Evolutionary conservation across 2,888 invertebrate species (phyloP), one percentile per base, ranked within the genome.

Genomic region (Noctua janthina): DNA sequence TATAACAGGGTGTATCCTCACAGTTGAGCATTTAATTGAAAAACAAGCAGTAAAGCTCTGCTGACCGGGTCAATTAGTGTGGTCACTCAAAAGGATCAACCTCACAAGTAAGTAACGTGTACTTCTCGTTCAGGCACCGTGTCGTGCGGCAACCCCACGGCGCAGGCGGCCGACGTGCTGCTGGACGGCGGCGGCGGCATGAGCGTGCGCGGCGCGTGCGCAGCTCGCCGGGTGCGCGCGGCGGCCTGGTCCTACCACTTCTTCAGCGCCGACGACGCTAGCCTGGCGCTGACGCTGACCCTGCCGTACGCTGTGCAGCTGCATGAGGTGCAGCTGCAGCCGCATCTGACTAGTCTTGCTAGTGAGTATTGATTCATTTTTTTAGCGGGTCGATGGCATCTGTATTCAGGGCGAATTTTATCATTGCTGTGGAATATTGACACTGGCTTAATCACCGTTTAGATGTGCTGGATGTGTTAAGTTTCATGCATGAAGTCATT

Each of bases 191-290:
- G 93, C 83, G 93, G 91, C 81, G 98, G 90, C 88, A 87, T 80
- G 98, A 82, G 66, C 86, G 92, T 86, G 83, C 98, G 98, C 93
- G 98, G 98, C 75, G 97, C 98, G 2, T 97, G 97, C 87, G 98
- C 98, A 0, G 98, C 99, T 6, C 97, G 99, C 67, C 97, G 99
- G 66, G 98, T 99, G 43, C 97, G 99, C 81, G 98, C 99, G 2
- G 98, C 99, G 8, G 98, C 99, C n/a, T 99, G 99, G 99, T 98
- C 98, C 54, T 99, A 99, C 96, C 99, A 99, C 96, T 99, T 99
- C 96, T 99, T 99, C 96, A 98, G 99, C 54, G 99, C 95, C 2
- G 99, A 96, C 91, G 96, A 99, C 95, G 98, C 98, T 64, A 99
- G 98, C 96, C 98, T 99, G 0, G 99, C 99, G 94, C 97, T 99